Evolutionary conservation across 2,113 vertebrate species (phyloP), one percentile per base, ranked within the genome.

Genomic region (Eulemur rufifrons): DNA sequence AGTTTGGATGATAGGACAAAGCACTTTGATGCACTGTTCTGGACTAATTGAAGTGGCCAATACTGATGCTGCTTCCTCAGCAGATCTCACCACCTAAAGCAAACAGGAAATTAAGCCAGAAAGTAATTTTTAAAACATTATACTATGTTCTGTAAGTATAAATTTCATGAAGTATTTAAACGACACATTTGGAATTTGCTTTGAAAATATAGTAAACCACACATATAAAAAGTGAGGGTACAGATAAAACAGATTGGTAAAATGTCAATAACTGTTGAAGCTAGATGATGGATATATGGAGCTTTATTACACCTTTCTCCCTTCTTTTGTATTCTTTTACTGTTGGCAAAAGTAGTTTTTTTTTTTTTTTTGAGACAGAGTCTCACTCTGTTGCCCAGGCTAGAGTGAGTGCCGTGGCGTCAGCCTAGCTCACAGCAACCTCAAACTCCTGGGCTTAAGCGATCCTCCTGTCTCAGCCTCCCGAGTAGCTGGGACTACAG

Each of bases 1-100:
- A 4, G 99, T 99, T 96, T 99, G 99, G 97, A 99, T 99, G 98
- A 99, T 99, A 83, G 99, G 99, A 98, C 99, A 99, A 83, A 99
- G 98, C 94, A 99, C 99, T 98, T 99, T 99, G 98, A 99, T 99
- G 97, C 99, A 99, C 98, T 99, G 99, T 95, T 99, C 99, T 3
- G 99, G 99, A 96, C 99, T 99, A 98, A 99, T 99, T 66, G 99
- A 99, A 96, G 99, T 98, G 0, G 99, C 99, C 98, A 99, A 94
- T 98, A 99, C 99, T 29, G 99, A 98, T 3, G 99, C 99, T 2
- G 99, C 99, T 98, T 99, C 99, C 98, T 99, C 99, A 20, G 99
- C 99, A 77, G 99, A 99, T 95, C 99, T 98, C 54, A 99, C 99
- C 97, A 99, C 99, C 99, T 99, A 83, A 74, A 97, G 50, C 94